Base-by-base conservation (phyloP, 2,888 invertebrate species). In the Rhodophaea formosa region DNA sequence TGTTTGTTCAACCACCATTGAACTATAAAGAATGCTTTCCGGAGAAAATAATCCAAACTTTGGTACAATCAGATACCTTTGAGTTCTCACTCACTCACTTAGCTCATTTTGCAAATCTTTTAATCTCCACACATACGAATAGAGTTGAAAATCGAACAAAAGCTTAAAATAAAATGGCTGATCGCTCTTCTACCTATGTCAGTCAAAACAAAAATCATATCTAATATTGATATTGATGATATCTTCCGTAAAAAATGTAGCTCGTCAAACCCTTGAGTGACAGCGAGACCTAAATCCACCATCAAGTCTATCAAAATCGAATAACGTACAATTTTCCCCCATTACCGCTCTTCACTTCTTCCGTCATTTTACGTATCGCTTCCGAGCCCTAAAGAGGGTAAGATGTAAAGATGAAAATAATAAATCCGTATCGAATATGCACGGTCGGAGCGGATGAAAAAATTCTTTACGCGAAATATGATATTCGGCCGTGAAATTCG, bases 361-460 rank as follows among this genome's bases (percentile, higher is more conserved):
- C 87, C 88, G 88, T 87, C 88, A 84, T 89, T 90, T 88, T 80
- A 88, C 89, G 90, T 90, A 88, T 90, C 88, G 86, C 81, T 89
- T 89, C 88, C 89, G 82, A 84, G 75, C 79, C 79, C 72, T 76
- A 83, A 84, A 77, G 85, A 87, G 89, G 89, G 88, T 86, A 86
- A 82, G 79, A 80, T 74, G 80, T 76, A 77, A 82, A 86, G 84
- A 84, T 79, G 88, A 86, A 86, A 84, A 89, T 88, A 88, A 88
- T 89, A 89, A 88, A 88, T 89, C 88, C 88, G 79, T 81, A 87
- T 88, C 82, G 80, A 87, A 87, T 87, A 89, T 88, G 88, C 87
- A 79, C 80, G 85, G 76, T 67, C 74, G 78, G 75, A 82, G 74
- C 74, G 79, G 78, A 82, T 81, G 77, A 80, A 78, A 80, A 76